phyloP scores from a whole-genome alignment of 1,140 invertebrate genomes.

The Homalodisca vitripennis region DNA sequence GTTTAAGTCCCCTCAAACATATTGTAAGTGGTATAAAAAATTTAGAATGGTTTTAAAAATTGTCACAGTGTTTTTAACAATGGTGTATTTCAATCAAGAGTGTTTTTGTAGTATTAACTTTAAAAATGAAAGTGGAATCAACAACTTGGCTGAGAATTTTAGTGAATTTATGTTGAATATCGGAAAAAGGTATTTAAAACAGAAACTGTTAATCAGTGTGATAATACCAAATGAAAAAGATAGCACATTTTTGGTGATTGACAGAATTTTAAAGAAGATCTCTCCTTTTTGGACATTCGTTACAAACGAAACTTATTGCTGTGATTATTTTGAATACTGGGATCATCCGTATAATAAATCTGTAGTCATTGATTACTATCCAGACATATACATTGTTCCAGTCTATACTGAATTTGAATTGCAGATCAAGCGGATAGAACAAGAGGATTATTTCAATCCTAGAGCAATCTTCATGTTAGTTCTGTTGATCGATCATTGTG shows the following conservation, averaged over 20 bases:
- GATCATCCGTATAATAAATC: neutral
- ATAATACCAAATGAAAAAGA: neutral
- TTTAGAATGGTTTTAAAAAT: too few species aligned
- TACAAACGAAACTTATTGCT: neutral
- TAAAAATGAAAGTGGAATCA: neutral
- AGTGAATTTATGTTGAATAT: neutral
- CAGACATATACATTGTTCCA: constrained; percentile 2
- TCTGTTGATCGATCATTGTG: neutral
- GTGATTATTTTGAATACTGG: neutral
- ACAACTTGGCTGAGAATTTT: neutral
- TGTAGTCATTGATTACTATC: neutral
- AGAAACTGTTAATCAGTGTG: neutral
- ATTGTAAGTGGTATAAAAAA: too few species aligned
- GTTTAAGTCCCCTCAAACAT: too few species aligned
- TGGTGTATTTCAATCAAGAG: too few species aligned
- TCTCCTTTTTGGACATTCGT: neutral
- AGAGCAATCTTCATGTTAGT: constrained; percentile 2
- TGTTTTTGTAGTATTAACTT: too few species aligned
- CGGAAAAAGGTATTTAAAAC: neutral
- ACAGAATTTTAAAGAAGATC: neutral
- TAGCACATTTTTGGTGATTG: neutral
- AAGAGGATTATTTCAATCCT: neutral
- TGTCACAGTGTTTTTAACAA: too few species aligned
- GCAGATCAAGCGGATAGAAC: neutral
- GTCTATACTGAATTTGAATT: neutral